Percentiles rank a stretch among this genome's conserved stretches.
phyloP scores from a whole-genome alignment of 92 coral and sea anemone species.

The Palythoa heliodiscus region DNA sequence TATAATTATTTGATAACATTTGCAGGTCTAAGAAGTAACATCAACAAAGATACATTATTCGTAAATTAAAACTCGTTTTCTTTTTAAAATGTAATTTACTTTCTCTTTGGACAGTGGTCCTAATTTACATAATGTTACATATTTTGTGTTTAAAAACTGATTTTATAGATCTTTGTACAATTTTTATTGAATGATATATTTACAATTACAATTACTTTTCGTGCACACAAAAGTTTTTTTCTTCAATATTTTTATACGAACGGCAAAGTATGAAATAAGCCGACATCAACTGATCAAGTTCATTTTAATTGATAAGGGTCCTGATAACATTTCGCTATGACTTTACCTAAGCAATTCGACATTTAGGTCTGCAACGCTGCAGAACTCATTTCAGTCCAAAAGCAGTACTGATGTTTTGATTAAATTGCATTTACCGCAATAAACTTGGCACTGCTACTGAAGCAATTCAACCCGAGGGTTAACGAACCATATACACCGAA shows the following conservation, averaged over 20 bases:
- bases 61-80: neutral
- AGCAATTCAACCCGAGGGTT: conserved; percentile 8
- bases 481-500: neutral
- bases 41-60: neutral
- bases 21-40: neutral
- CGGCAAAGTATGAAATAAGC: neutral
- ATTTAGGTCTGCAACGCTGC: neutral
- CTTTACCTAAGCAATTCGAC: conserved; percentile 9
- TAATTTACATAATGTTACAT: conserved; percentile 34
- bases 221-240: conserved; percentile 6
- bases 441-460: neutral
- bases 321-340: neutral
- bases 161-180: neutral
- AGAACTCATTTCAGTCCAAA: neutral
- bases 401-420: neutral
- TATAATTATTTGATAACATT: neutral
- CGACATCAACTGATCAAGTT: neutral
- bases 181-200: neutral
- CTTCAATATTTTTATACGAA: conserved; percentile 1
- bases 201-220: conserved; percentile 6
- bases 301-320: neutral
- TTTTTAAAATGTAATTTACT: conserved; percentile 6
- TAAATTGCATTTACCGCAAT: neutral
- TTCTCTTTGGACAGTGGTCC: neutral
- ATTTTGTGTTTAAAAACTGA: neutral